Evolutionary conservation across 2,888 invertebrate species (phyloP), one percentile per base, ranked within the genome.

Genomic region (Orthonevra nobilis): DNA sequence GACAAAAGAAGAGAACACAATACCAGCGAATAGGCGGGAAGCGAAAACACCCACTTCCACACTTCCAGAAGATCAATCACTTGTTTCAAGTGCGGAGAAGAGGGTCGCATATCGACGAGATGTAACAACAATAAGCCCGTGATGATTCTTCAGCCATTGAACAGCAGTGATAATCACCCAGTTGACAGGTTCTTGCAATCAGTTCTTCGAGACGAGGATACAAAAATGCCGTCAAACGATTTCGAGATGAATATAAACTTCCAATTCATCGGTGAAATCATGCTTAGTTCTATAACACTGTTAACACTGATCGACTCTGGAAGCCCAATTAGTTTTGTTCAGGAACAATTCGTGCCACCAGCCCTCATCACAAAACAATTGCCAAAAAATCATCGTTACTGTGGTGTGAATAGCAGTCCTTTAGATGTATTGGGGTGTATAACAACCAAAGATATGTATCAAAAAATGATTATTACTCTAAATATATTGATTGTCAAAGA

Each of bases 261-360:
- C 7, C 4, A 10, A n/a, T 42, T 2, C 0, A 10, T 9, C n/a
- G 10, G 1, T 0, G 20, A 42, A 3, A 9, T 15, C 3, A 56
- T 17, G 12, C 7, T 6, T 40, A 36, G 34, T 7, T 15, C 26
- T 7, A 44, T 20, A 12, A 10, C 23, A 15, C 19, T 56, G 17
- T 7, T 15, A 4, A 36, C 44, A 1, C 14, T 61, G 2, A 12
- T 61, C 6, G 60, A 70, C 38, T 61, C 70, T 3, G 70, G 60
- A n/a, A 70, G 60, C 12, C 44, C 60, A 19, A 52, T 70, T 2
- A 60, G 60, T 10, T 60, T 70, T 28, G n/a, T 60, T 0, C 52
- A 70, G 20, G 4, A 60, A 12, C 20, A 52, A 26, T 70, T 44
- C 9, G 10, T 61, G 7, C 64, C 58, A 36, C n/a, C 50, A 26